Base-by-base conservation (phyloP, 2,113 vertebrate genomes). In the Cervus canadensis region DNA sequence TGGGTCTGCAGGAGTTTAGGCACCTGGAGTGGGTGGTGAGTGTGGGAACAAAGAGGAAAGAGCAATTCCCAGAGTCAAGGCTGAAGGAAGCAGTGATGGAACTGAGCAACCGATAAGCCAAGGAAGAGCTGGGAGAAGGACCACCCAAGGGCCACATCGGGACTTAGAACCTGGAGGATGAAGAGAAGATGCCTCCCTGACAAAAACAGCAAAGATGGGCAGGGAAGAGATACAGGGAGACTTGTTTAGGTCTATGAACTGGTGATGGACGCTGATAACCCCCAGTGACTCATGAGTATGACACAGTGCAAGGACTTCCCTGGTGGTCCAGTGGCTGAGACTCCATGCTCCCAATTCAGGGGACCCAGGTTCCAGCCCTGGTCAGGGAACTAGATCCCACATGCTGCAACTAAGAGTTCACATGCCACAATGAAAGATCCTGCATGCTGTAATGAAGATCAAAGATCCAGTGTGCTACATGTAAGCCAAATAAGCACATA, bases 231-330 rank as follows among this genome's bases (percentile, higher is more conserved):
- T 1, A 26, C 1, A 7, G 71, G 9, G 36, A 10, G 52, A 4
- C 45, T 43, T 1, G 1, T 40, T 25, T 30, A 33, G 74, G 43
- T n/a, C 12, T 0, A 3, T 21, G 25, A 62, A 43, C 40, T 3
- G 19, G 43, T 1, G 45, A 13, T 6, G 26, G 36, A 15, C 1
- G 0, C 26, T 23, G 4, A 19, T 0, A 7, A 2, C 7, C 36
- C 6, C 36, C 48, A 28, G 7, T 0, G 0, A 0, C 28, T 54
- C 40, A 56, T 56, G 74, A 10, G 7, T 6, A 30, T 57, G 48
- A 71, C 5, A 0, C 67, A 71, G 19, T 3, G 67, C 67, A 23
- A 71, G 67, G n/a, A 71, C n/a, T 71, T 71, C 10, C n/a, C n/a
- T 23, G 67, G 19, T 23, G n/a, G n/a, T 40, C n/a, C 5, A 2